phyloP scores from a whole-genome alignment of 2,113 vertebrate species.

The Serinus canaria region DNA sequence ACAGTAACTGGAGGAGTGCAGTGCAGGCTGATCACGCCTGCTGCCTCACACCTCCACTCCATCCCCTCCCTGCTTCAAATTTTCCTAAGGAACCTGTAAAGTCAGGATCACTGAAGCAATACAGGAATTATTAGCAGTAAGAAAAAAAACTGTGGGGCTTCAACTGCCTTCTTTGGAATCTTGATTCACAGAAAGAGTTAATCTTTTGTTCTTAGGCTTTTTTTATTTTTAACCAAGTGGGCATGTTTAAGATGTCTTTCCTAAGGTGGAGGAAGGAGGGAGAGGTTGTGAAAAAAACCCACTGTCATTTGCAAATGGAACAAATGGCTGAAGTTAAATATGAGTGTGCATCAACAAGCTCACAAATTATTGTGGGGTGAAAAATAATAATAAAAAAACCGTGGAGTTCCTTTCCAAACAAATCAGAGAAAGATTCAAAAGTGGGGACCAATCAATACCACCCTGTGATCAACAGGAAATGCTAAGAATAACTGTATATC shows the following conservation, averaged over 20 bases:
- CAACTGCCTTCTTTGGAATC: background rate
- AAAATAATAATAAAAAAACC: background rate
- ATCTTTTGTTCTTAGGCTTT: background rate
- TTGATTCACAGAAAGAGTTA: background rate
- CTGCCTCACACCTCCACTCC: background rate
- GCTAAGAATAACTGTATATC: slow-evolving; percentile 65
- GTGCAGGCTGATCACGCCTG: background rate
- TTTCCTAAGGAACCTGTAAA: background rate
- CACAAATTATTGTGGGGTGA: background rate
- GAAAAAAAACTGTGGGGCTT: background rate
- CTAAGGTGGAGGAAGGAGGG: background rate
- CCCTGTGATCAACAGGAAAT: slow-evolving; percentile 71
- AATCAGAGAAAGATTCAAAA: slow-evolving; percentile 19
- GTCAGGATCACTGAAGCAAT: background rate
- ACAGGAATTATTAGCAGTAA: background rate
- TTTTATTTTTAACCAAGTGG: background rate
- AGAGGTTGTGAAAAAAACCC: background rate
- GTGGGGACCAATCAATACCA: slow-evolving; percentile 28
- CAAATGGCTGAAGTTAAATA: background rate
- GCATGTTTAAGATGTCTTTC: background rate
- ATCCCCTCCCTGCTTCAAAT: background rate
- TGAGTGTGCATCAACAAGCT: background rate
- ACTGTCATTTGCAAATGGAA: background rate
- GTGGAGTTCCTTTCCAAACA: background rate
- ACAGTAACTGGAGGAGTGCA: background rate